phyloP scores from a whole-genome alignment of 2,797 vertebrate genomes.

The Chaetophractus vellerosus region DNA sequence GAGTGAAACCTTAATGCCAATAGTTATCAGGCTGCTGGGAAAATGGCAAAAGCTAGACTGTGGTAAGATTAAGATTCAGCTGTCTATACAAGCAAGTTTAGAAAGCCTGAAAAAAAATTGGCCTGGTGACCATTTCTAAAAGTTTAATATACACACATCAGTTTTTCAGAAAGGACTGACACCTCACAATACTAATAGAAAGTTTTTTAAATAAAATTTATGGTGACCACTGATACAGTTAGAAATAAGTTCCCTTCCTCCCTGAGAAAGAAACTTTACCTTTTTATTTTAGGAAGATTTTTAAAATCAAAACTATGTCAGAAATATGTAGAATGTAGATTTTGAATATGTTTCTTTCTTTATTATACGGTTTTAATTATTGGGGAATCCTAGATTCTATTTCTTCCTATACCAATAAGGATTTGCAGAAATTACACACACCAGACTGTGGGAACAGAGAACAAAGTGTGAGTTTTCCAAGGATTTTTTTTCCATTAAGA shows the following conservation, averaged over 20 bases:
- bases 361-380: conserved; percentile 20
- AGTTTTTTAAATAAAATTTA: conserved; percentile 40
- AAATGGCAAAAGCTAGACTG: conserved; percentile 85
- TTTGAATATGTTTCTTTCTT: conserved; percentile 61
- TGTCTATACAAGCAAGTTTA: conserved; percentile 76
- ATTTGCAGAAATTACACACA: conserved; percentile 58
- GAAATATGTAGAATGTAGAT: neutral
- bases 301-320: conserved; percentile 48
- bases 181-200: neutral
- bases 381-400: neutral
- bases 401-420: conserved; percentile 30
- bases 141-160: conserved; percentile 6
- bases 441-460: conserved; percentile 43
- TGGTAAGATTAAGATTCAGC: conserved; percentile 87
- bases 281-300: conserved; percentile 57
- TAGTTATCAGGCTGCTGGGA: conserved; percentile 86
- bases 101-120: conserved; percentile 80
- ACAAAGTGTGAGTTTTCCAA: conserved; percentile 25
- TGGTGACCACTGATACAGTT: conserved; percentile 71
- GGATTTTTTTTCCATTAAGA: conserved; percentile 50
- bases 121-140: conserved; percentile 70
- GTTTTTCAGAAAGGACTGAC: conserved; percentile 42
- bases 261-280: conserved; percentile 22
- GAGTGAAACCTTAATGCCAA: conserved; percentile 71
- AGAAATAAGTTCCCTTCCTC: conserved; percentile 36